phyloP scores from a whole-genome alignment of 2,888 invertebrate genomes.

The Nymphalis urticae region DNA sequence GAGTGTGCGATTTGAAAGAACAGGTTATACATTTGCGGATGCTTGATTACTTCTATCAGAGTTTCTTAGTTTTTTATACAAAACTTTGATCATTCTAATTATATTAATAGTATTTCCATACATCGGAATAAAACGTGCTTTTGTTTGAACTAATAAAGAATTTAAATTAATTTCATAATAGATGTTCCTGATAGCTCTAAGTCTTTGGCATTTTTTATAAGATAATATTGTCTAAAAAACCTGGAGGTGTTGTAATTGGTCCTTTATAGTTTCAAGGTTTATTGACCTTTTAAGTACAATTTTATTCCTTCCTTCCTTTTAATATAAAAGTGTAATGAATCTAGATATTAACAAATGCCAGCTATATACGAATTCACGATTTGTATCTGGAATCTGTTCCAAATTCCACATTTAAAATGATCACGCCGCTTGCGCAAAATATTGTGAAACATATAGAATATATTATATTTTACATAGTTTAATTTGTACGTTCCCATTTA shows the following conservation, averaged over 20 bases:
- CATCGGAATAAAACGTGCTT: too few relatives aligned
- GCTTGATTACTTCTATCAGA: too few relatives aligned
- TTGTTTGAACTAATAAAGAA: too few relatives aligned
- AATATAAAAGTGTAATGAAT: not conserved
- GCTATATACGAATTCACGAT: slow-evolving; percentile 30
- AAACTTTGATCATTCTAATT: too few relatives aligned
- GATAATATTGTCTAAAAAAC: too few relatives aligned
- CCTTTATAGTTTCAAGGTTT: not conserved
- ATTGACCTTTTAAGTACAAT: not conserved
- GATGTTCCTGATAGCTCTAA: not conserved
- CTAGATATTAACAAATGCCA: slow-evolving; percentile 10
- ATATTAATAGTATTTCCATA: too few relatives aligned
- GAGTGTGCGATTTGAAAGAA: too few relatives aligned
- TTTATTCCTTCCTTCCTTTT: not conserved
- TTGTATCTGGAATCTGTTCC: slow-evolving; percentile 52
- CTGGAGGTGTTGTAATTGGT: too few relatives aligned
- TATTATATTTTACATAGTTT: slow-evolving; percentile 8
- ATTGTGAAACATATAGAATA: slow-evolving; percentile 39
- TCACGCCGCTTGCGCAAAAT: slow-evolving; percentile 52
- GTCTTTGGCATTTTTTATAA: not conserved
- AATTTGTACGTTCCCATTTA: slow-evolving; percentile 1
- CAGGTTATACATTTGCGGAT: too few relatives aligned
- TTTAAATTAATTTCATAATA: too few relatives aligned
- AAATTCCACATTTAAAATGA: slow-evolving; percentile 67
- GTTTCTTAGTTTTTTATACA: too few relatives aligned